Evolutionary conservation across 2,113 vertebrate genomes (phyloP).

Genomic region (Geococcyx californianus): DNA sequence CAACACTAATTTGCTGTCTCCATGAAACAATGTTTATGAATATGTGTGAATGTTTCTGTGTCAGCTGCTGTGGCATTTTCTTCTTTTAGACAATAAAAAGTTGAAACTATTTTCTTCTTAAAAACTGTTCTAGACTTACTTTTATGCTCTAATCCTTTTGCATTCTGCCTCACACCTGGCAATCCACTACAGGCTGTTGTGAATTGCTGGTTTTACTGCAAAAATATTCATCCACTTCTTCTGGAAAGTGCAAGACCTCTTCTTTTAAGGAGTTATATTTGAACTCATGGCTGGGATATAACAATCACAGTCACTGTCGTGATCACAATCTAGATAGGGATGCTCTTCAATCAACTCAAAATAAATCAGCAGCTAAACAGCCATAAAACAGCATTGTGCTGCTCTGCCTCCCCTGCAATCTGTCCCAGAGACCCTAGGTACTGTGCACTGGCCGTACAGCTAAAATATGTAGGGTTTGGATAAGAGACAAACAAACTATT

Average conservation of each 20-base stretch:
- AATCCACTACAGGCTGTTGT: neutral
- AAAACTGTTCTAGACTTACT: neutral
- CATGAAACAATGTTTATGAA: neutral
- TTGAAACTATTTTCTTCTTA: neutral
- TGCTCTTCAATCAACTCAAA: neutral
- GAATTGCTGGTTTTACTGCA: neutral
- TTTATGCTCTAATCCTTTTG: neutral
- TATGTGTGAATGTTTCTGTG: neutral
- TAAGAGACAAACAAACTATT: neutral
- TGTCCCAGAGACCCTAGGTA: neutral
- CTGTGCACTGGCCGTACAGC: neutral
- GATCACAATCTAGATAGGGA: slow-evolving; percentile 1
- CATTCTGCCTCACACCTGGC: slow-evolving; percentile 8
- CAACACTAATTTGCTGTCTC: neutral
- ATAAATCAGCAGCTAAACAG: neutral
- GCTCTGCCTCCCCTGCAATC: neutral
- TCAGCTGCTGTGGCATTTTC: slow-evolving; percentile 33
- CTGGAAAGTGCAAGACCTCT: neutral
- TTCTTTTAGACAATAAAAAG: slow-evolving; percentile 33
- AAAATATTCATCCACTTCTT: neutral
- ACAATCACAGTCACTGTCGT: neutral
- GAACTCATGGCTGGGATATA: neutral
- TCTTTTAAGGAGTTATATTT: slow-evolving; percentile 1
- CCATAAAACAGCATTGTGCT: neutral
- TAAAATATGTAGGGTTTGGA: neutral